Evolutionary conservation across 2,888 invertebrate species (phyloP), one percentile per base, ranked within the genome.

Genomic region (Amaurobius ferox): DNA sequence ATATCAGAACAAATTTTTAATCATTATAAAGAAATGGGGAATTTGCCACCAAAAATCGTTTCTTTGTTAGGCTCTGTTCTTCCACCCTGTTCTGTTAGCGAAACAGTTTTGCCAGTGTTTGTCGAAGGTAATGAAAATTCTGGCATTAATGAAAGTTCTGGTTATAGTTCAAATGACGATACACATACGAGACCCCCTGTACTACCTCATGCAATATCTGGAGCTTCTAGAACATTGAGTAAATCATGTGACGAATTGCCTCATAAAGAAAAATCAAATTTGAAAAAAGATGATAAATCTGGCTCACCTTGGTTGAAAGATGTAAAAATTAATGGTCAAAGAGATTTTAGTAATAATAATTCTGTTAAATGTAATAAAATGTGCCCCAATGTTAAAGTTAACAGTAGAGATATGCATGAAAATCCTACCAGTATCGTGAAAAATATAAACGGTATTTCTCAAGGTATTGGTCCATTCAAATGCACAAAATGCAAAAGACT

Each of bases 401-500:
- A 13, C 16, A 32, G n/a, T 19, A 1, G 32, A 6, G 23, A 55
- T 19, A 32, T 66, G 16, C 66, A 16, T 11, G 66, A 66, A 23
- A 6, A 32, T 66, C 29, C 64, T n/a, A 5, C 5, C 5, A 55
- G 23, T 23, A 66, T 13, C 6, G 13, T 66, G 5, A 55, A 73
- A 19, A n/a, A n/a, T 5, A 13, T 40, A 2, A 85, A 85, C 39
- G 83, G 83, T 39, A 28, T 76, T 28, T 71, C 48, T 39, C 74
- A 85, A 73, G 32, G 2, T 2, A 55, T n/a, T 23, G 91, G 91
- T 2, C 95, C 95, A 7, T 96, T 97, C 0, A 95, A 95, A 90
- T 98, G 97, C 91, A 94, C 95, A 89, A 94, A 95, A 88, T 98
- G 97, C 90, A 96, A 96, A 90, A 95, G 97, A 62, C 68, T 90